Base-by-base conservation (phyloP, 2,888 invertebrate genomes). In the Clivina fossor region DNA sequence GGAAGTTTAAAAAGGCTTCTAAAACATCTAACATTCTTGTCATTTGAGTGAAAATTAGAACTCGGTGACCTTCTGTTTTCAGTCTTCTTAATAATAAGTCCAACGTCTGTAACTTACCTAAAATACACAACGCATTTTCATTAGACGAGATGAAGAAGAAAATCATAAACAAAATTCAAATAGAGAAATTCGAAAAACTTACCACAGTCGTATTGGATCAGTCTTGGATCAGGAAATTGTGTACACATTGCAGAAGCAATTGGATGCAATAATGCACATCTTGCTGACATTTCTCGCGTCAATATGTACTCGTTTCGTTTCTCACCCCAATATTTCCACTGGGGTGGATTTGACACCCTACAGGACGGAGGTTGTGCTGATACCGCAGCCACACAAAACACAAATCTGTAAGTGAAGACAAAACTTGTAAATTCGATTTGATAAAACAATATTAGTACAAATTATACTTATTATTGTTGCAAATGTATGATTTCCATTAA, bases 141-240 rank as follows among this genome's bases (percentile, higher is more conserved):
- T n/a, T n/a, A n/a, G n/a, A n/a, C n/a, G n/a, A n/a, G n/a, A n/a
- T n/a, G n/a, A n/a, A n/a, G n/a, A n/a, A n/a, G n/a, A n/a, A n/a
- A n/a, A n/a, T n/a, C n/a, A n/a, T n/a, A n/a, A n/a, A n/a, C n/a
- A n/a, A n/a, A n/a, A n/a, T n/a, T n/a, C n/a, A n/a, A n/a, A n/a
- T n/a, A n/a, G n/a, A n/a, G n/a, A n/a, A n/a, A n/a, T n/a, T n/a
- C n/a, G n/a, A n/a, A n/a, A n/a, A 18, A 70, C 79, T 71, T 71
- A 76, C 96, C 99, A 76, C 98, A 99, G 77, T 99, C 99, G 74
- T 97, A 98, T 74, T 99, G 97, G 70, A 99, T 96, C 49, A 99
- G 83, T 51, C 95, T 80, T n/a, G 93, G 88, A 77, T 99, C 98
- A 13, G 99, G 99, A 76, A 99, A 98, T 73, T 93, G 92, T 2